Conservation (phyloP, 2,113 vertebrate species). For the Panthera leo region DNA sequence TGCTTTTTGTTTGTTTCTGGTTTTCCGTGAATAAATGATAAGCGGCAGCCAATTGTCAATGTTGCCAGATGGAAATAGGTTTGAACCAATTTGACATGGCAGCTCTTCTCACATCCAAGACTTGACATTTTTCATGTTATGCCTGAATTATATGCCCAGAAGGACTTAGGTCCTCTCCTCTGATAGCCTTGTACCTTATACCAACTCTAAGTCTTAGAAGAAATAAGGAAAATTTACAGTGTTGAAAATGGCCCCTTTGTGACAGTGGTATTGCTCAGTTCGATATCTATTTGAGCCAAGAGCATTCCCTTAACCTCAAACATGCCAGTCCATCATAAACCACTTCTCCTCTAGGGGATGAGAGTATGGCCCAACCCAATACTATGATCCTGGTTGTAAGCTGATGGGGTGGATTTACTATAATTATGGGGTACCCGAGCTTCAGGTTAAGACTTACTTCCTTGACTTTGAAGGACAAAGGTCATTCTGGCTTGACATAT, state of each 20-base stretch:
- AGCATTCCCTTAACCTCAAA: conserved; percentile 1
- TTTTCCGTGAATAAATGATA: neutral
- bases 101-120: neutral
- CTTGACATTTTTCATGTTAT: neutral
- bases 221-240: conserved; percentile 34
- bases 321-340: neutral
- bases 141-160: conserved; percentile 14
- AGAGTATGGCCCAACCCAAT: neutral
- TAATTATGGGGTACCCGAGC: neutral
- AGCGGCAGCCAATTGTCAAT: neutral
- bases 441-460: conserved; percentile 5
- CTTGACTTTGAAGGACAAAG: conserved; percentile 11
- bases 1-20: neutral
- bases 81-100: neutral
- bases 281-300: neutral
- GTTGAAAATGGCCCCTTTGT: conserved; percentile 19
- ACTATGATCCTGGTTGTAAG: neutral
- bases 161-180: neutral
- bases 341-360: neutral
- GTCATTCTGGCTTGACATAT: neutral
- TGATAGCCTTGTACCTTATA: neutral
- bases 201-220: neutral
- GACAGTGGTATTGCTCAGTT: neutral
- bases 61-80: neutral
- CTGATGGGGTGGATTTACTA: neutral